A percentile compares a stretch with the other conserved stretches of the same genome.
These are phyloP conservation scores for Zoanthus gigantus DNA, from an alignment of 92 coral and sea anemone species.

Conservation along the genomic window DNA sequence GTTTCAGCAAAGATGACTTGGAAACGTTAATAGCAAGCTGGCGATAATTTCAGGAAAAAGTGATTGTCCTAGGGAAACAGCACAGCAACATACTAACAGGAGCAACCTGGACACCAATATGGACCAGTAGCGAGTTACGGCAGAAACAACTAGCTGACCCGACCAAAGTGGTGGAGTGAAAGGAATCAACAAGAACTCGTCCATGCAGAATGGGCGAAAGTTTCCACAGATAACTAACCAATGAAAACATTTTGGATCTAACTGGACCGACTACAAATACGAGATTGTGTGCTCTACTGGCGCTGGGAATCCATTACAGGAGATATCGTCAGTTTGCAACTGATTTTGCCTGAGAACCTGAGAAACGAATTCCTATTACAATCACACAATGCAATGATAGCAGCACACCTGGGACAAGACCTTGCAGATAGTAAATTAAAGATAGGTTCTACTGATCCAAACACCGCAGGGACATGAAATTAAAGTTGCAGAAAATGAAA, in stretches of 20 bases:
- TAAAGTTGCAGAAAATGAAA: constrained; percentile 48
- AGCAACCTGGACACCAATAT: not conserved
- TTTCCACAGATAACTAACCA: not conserved
- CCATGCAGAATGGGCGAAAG: constrained; percentile 28
- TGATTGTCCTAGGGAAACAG: not conserved
- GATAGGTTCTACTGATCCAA: constrained; percentile 40
- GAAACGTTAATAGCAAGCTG: no score
- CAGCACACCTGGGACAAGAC: constrained; percentile 63
- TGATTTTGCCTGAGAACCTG: constrained; percentile 23
- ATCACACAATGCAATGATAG: constrained; percentile 42
- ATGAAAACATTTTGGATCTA: constrained; percentile 35
- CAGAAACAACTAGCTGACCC: constrained; percentile 3
- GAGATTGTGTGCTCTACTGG: constrained; percentile 41
- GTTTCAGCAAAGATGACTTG: no score
- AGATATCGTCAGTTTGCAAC: constrained; percentile 23
- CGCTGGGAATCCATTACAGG: constrained; percentile 47
- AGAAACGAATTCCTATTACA: constrained; percentile 18
- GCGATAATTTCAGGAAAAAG: not conserved
- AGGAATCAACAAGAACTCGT: not conserved
- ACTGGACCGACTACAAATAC: constrained; percentile 11
- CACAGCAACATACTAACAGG: not conserved
- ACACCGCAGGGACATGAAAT: constrained; percentile 7
- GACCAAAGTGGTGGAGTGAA: constrained; percentile 9
- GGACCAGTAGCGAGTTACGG: not conserved
- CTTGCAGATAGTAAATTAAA: not conserved